phyloP scores from a whole-genome alignment of 2,888 invertebrate species.

The Mesodorylaimus sp. region DNA sequence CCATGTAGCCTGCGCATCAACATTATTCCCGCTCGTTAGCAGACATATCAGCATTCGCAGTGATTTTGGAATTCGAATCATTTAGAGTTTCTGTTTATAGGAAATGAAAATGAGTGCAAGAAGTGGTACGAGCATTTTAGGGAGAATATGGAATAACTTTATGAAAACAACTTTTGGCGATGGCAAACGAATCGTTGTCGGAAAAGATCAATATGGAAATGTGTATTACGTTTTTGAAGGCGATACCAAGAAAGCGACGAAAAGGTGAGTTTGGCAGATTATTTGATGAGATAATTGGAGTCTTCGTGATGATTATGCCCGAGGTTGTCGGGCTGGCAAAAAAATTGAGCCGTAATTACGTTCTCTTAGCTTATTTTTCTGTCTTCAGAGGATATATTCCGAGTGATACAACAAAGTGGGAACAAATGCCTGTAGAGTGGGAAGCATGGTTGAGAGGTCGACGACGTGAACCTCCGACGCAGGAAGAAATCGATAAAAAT shows the following conservation, averaged over 20 bases:
- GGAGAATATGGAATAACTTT: background rate
- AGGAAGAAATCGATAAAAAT: constrained; percentile 3
- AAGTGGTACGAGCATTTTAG: background rate
- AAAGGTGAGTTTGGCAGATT: no score
- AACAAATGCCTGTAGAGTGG: constrained; percentile 4
- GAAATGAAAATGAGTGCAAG: no score
- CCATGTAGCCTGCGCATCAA: no score
- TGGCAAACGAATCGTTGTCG: constrained; percentile 3
- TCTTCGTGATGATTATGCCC: no score
- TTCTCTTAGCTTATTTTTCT: no score
- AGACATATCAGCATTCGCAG: no score
- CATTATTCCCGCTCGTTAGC: no score
- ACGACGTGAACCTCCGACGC: background rate
- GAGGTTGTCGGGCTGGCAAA: no score
- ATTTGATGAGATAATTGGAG: no score
- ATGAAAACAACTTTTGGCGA: background rate
- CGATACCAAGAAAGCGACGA: background rate
- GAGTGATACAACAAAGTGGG: background rate
- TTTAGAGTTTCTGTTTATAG: no score
- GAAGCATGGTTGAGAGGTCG: constrained; percentile 4
- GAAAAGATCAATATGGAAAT: constrained; percentile 7
- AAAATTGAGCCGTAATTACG: no score
- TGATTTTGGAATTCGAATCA: no score
- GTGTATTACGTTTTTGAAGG: constrained; percentile 5
- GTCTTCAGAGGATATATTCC: constrained; percentile 3